phyloP scores from a whole-genome alignment of 2,888 invertebrate species.

The Nesidiocoris tenuis region DNA sequence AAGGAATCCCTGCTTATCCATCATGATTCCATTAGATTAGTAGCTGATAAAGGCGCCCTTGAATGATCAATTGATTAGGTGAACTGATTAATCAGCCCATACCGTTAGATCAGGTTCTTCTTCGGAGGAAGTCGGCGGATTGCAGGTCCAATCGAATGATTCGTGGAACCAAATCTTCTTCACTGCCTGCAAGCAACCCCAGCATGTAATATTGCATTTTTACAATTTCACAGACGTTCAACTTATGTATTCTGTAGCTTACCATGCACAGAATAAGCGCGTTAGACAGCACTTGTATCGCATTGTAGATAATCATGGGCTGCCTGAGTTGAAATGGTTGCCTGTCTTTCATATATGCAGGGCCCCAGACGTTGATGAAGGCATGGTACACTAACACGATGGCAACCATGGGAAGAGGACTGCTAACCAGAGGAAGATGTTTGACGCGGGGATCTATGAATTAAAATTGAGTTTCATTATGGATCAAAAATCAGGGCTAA shows the following conservation, averaged over 20 bases:
- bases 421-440: conserved; percentile 39
- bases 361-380: conserved; percentile 45
- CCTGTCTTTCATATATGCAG: conserved; percentile 46
- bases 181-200: neutral
- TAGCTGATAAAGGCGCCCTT: too few species aligned
- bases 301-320: conserved; percentile 46
- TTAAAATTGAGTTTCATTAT: too few species aligned
- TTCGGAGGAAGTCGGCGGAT: neutral
- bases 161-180: neutral
- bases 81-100: too few species aligned
- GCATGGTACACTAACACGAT: conserved; percentile 41
- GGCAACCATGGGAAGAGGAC: conserved; percentile 33
- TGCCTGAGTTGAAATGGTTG: conserved; percentile 43
- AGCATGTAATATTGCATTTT: too few species aligned
- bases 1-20: too few species aligned
- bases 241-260: too few species aligned
- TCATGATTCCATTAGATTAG: too few species aligned
- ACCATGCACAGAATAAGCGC: conserved; percentile 25
- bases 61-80: too few species aligned
- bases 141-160: neutral
- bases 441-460: conserved; percentile 46
- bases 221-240: too few species aligned
- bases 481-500: too few species aligned
- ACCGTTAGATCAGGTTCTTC: too few species aligned
- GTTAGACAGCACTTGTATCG: conserved; percentile 46